These are phyloP conservation scores for Papilio dardanus DNA, from an alignment of 1,140 invertebrate species.

Conservation along the genomic window DNA sequence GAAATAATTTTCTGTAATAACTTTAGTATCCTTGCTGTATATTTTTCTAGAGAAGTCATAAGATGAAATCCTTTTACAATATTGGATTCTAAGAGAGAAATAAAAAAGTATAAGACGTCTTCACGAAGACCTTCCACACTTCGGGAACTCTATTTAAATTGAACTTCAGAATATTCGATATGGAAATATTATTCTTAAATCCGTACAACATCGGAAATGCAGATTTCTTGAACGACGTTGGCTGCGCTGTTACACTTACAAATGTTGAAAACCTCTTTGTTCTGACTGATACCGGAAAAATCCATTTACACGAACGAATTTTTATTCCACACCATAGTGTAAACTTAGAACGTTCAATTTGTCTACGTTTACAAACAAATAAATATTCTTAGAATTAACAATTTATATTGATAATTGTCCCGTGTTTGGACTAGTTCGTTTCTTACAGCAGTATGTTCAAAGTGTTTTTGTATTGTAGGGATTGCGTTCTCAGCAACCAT, in stretches of 20 bases:
- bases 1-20: too few species aligned
- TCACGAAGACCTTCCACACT: background rate
- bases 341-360: background rate
- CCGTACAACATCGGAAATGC: conserved; percentile 32
- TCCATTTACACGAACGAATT: background rate
- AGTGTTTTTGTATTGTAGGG: too few species aligned
- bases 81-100: conserved; percentile 3
- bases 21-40: background rate
- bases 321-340: too few species aligned
- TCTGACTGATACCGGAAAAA: conserved; percentile 9
- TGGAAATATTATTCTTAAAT: conserved; percentile 36
- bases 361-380: background rate
- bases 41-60: background rate
- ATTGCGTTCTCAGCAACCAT: too few species aligned
- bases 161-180: conserved; percentile 30
- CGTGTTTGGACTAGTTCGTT: too few species aligned
- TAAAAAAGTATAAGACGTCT: background rate
- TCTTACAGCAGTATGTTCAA: too few species aligned
- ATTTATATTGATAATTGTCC: too few species aligned
- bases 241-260: background rate
- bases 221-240: conserved; percentile 17
- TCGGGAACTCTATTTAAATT: conserved; percentile 23
- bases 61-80: conserved; percentile 1
- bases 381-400: too few species aligned
- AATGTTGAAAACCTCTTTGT: conserved; percentile 22